A percentile compares a stretch with the other conserved stretches of the same genome.
Conservation (phyloP, 2,797 vertebrate species). For the Mus minutoides region DNA sequence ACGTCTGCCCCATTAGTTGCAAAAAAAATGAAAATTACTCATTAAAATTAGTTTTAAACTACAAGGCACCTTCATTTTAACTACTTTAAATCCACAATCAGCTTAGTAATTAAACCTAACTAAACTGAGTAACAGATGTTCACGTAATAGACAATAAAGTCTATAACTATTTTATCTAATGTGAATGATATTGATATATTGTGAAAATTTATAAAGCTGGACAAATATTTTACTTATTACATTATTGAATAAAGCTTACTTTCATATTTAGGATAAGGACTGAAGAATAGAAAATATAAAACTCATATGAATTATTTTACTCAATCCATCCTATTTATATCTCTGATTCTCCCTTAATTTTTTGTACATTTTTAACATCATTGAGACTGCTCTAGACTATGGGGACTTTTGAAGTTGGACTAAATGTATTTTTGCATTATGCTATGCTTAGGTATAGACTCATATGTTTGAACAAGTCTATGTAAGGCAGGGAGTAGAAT, state of each 20-base stretch:
- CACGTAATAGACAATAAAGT: background rate
- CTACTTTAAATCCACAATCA: conserved; percentile 1
- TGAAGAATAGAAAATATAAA: background rate
- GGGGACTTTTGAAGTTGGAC: too few species aligned
- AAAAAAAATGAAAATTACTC: background rate
- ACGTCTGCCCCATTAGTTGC: background rate
- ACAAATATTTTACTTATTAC: too few species aligned
- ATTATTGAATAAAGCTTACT: background rate
- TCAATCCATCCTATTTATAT: too few species aligned
- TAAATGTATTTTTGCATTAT: too few species aligned
- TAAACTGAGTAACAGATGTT: conserved; percentile 34
- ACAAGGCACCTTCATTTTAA: conserved; percentile 17
- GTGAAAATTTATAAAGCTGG: background rate
- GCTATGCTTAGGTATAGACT: too few species aligned
- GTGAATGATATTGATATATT: background rate
- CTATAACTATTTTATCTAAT: background rate
- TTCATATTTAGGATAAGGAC: background rate
- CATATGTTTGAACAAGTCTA: too few species aligned
- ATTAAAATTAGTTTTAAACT: conserved; percentile 30
- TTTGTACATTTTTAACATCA: too few species aligned
- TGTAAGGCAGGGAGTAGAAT: too few species aligned
- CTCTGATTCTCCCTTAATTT: background rate
- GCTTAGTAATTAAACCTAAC: conserved; percentile 25
- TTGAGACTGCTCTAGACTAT: too few species aligned
- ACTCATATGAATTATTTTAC: background rate